Percentiles rank a stretch among this genome's conserved stretches.
Evolutionary conservation across 2,888 invertebrate genomes (phyloP).

Genomic region (Thecophora atra): DNA sequence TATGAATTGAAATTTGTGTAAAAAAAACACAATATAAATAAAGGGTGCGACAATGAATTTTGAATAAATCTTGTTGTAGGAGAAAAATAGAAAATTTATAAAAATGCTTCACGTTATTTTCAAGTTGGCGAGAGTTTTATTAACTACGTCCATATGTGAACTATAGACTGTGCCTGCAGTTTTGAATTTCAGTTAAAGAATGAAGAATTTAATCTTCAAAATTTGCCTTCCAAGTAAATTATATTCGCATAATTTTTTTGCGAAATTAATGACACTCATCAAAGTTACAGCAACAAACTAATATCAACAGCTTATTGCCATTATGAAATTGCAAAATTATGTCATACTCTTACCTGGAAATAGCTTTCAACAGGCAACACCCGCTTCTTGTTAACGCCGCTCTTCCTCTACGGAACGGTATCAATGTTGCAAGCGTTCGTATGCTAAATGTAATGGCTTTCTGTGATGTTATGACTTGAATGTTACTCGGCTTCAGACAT

Average conservation of each 20-base stretch:
- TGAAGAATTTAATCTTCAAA: too few species aligned
- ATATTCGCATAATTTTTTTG: not conserved
- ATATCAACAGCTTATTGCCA: not conserved
- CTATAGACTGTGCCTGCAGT: too few species aligned
- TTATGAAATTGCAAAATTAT: conserved; percentile 2
- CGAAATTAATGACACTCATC: not conserved
- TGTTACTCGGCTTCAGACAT: too few species aligned
- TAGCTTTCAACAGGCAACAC: not conserved
- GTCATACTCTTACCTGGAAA: conserved; percentile 10
- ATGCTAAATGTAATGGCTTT: not conserved
- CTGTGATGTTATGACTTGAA: not conserved
- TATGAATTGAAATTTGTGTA: not conserved
- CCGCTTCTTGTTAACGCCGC: not conserved
- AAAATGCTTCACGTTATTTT: too few species aligned
- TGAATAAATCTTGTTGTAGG: not conserved
- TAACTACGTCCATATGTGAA: too few species aligned
- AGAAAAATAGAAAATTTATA: too few species aligned
- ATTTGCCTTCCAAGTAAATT: too few species aligned
- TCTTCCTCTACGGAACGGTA: too few species aligned
- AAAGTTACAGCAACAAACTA: conserved; percentile 4
- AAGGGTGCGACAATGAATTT: conserved; percentile 23
- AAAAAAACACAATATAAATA: conserved; percentile 5
- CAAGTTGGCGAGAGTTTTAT: too few species aligned
- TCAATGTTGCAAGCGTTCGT: not conserved
- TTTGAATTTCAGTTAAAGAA: too few species aligned